These are phyloP conservation scores for Sitta europaea DNA, from an alignment of 2,113 vertebrate species.

Conservation along the genomic window DNA sequence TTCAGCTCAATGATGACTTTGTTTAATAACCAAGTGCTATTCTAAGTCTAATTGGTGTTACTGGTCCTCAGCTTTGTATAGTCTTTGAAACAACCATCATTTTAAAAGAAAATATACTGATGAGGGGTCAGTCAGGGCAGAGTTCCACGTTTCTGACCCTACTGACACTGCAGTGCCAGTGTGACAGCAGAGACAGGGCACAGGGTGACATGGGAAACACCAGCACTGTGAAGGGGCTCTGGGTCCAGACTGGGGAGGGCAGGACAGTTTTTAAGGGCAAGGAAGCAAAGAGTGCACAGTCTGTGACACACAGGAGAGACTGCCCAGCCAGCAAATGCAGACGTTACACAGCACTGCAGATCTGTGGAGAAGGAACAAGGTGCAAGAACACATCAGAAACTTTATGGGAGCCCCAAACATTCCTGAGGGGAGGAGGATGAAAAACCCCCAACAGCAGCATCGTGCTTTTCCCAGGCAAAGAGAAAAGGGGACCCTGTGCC, in stretches of 20 bases:
- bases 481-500: accelerated
- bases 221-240: accelerated
- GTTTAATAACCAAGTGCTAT: not conserved
- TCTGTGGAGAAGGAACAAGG: not conserved
- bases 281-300: not conserved
- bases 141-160: not conserved
- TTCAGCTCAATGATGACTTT: not conserved
- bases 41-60: not conserved
- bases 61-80: not conserved
- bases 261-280: not conserved
- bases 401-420: not conserved
- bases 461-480: not conserved
- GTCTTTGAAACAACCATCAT: not conserved
- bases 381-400: not conserved
- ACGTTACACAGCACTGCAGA: not conserved
- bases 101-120: not conserved
- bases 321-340: not conserved
- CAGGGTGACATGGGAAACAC: not conserved
- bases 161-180: accelerated
- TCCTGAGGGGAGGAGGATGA: not conserved
- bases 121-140: not conserved
- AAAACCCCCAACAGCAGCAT: not conserved
- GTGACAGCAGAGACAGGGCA: not conserved
- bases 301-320: accelerated
- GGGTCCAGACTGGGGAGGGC: not conserved